Conservation (phyloP, 1,140 invertebrate genomes). For the Cheumatopsyche charites region DNA sequence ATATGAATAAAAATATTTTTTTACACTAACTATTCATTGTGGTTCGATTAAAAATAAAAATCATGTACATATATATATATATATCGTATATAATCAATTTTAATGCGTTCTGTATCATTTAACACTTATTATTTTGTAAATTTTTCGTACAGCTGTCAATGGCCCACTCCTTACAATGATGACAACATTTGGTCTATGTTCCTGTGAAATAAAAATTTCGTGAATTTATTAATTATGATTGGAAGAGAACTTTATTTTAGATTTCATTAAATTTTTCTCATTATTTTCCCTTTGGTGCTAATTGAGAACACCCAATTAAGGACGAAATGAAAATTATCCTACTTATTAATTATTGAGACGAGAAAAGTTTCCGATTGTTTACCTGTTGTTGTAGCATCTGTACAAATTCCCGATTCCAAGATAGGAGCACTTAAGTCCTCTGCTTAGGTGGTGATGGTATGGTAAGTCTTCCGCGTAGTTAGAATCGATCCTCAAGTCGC, state of each 20-base stretch:
- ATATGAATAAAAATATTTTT: background rate
- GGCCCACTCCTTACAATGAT: slow-evolving; percentile 2
- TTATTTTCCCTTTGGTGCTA: too few relatives aligned
- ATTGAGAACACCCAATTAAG: too few relatives aligned
- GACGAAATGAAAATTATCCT: too few relatives aligned
- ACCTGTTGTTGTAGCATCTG: slow-evolving; percentile 34
- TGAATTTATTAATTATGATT: too few relatives aligned
- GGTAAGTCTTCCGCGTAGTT: background rate
- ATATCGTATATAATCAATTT: slow-evolving; percentile 28
- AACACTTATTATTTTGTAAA: slow-evolving; percentile 15
- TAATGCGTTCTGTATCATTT: background rate
- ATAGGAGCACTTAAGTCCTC: slow-evolving; percentile 32
- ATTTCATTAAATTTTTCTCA: too few relatives aligned
- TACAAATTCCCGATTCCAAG: slow-evolving; percentile 40
- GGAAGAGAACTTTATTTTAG: too few relatives aligned
- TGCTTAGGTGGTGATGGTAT: background rate
- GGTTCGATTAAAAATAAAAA: slow-evolving; percentile 19
- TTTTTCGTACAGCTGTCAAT: slow-evolving; percentile 2
- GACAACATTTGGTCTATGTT: slow-evolving; percentile 19
- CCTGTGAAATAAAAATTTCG: background rate
- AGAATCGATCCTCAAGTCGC: background rate
- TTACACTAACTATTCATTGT: slow-evolving; percentile 18
- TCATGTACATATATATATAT: background rate
- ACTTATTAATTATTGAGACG: too few relatives aligned
- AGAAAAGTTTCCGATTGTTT: background rate